Base-by-base conservation (phyloP, 2,888 invertebrate species). In the Malacosoma neustria region DNA sequence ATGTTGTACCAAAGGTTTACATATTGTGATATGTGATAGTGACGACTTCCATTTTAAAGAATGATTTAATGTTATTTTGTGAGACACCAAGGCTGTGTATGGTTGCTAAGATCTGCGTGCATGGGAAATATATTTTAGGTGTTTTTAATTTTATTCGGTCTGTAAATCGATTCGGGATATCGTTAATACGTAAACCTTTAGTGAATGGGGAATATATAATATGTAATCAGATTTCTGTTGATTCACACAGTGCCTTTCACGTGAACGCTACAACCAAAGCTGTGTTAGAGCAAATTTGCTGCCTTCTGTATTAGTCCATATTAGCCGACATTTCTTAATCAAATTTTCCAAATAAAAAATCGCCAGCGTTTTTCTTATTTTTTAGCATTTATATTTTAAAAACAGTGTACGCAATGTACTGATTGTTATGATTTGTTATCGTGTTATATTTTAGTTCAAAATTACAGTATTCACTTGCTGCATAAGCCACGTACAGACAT, bases 1-100 rank as follows among this genome's bases (percentile, higher is more conserved):
- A 55, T 57, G 58, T 61, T 62, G 57, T 61, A 69, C 68, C 63
- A 69, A 72, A 73, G 71, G 69, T 72, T 65, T 68, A 68, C 55
- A 42, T 62, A 69, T 69, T 82, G 82, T 82, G 82, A 84, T 84
- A 84, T 76, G 73, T 60, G 70, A 62, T 62, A 63, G 70, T 66
- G 64, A 48, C 51, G 53, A 46, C 50, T 45, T 40, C 22, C 22
- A 22, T 22, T 22, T 22, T 22, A 9, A 22, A 3, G 22, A 9
- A n/a, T n/a, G n/a, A n/a, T n/a, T 22, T 22, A 22, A 5, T 7
- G 22, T 22, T 7, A 22, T 22, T 22, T 22, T 22, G 22, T 22
- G 9, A 22, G 22, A 2, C 22, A 22, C 9, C 7, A 22, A 9
- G 63, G 66, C 67, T 68, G 68, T 70, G 66, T 51, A 48, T 51